Evolutionary conservation across 35 echinoderm and acorn worm genomes (phyloP).

Genomic region (Anneissia japonica): DNA sequence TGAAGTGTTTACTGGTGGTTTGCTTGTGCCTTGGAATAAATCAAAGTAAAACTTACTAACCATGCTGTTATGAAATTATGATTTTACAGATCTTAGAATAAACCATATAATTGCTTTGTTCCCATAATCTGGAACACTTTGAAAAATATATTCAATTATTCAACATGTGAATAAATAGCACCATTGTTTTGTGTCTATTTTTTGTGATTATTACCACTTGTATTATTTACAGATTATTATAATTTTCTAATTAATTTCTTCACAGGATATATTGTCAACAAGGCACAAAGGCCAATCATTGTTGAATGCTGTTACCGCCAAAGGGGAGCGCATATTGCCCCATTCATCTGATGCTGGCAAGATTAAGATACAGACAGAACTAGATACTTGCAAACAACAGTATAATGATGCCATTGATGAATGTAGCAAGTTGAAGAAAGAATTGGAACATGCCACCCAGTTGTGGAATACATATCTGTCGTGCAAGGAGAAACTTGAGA

Average conservation of each 20-base stretch:
- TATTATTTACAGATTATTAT: background rate
- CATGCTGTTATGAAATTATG: too few relatives aligned
- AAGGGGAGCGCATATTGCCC: conserved; percentile 47
- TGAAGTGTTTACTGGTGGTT: too few relatives aligned
- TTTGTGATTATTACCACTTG: too few relatives aligned
- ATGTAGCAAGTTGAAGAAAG: too few relatives aligned
- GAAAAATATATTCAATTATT: too few relatives aligned
- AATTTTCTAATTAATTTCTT: background rate
- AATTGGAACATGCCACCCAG: background rate
- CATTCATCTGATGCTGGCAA: conserved; percentile 43
- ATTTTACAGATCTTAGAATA: too few relatives aligned
- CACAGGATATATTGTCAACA: conserved; percentile 64
- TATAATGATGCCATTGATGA: background rate
- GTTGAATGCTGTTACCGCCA: conserved; percentile 41
- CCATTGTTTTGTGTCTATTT: too few relatives aligned
- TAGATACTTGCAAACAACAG: background rate
- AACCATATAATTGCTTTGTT: too few relatives aligned
- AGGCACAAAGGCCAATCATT: conserved; percentile 67
- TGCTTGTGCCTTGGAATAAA: too few relatives aligned
- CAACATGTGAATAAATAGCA: too few relatives aligned
- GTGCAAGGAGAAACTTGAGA: conserved; percentile 38
- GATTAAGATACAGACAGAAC: conserved; percentile 18
- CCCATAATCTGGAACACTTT: too few relatives aligned
- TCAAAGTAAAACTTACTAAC: too few relatives aligned
- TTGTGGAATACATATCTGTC: conserved; percentile 19